These are phyloP conservation scores for Macrosteles quadrilineatus DNA, from an alignment of 1,140 invertebrate genomes.

Conservation along the genomic window DNA sequence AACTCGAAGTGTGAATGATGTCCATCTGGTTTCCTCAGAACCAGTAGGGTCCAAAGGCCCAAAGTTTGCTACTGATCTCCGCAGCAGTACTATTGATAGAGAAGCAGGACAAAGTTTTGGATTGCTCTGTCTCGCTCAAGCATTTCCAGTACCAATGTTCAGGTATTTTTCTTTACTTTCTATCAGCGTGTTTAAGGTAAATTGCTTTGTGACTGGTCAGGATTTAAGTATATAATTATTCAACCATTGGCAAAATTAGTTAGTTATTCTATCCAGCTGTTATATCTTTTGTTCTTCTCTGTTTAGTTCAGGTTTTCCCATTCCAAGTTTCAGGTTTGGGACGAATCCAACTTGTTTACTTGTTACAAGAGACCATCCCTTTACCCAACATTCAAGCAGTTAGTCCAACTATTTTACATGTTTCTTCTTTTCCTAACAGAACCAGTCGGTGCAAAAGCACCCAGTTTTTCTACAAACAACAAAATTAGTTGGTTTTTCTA, in stretches of 20 bases:
- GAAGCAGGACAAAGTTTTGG: constrained; percentile 19
- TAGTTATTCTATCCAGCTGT: constrained; percentile 22
- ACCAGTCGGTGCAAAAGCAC: constrained; percentile 70
- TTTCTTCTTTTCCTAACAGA: constrained; percentile 58
- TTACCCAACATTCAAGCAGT: too few relatives aligned
- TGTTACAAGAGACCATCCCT: too few relatives aligned
- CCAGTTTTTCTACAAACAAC: constrained; percentile 62
- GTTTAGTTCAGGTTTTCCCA: constrained; percentile 54
- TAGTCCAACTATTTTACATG: too few relatives aligned
- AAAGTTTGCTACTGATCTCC: constrained; percentile 52
- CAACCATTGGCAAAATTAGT: constrained; percentile 50
- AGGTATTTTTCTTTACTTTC: constrained; percentile 29
- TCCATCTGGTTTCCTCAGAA: constrained; percentile 43
- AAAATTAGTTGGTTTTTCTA: constrained; percentile 50
- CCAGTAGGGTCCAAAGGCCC: constrained; percentile 52
- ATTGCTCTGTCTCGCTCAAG: constrained; percentile 38
- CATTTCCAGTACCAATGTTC: constrained; percentile 38
- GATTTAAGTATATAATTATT: constrained; percentile 51
- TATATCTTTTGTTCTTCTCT: constrained; percentile 25
- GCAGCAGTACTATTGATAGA: constrained; percentile 47
- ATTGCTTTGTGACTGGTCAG: constrained; percentile 61
- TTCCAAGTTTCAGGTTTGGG: constrained; percentile 67
- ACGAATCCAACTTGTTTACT: too few relatives aligned
- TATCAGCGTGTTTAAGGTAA: constrained; percentile 35
- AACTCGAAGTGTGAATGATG: too few relatives aligned